Evolutionary conservation across 2,797 vertebrate genomes (phyloP).

Genomic region (Aythya fuligula): DNA sequence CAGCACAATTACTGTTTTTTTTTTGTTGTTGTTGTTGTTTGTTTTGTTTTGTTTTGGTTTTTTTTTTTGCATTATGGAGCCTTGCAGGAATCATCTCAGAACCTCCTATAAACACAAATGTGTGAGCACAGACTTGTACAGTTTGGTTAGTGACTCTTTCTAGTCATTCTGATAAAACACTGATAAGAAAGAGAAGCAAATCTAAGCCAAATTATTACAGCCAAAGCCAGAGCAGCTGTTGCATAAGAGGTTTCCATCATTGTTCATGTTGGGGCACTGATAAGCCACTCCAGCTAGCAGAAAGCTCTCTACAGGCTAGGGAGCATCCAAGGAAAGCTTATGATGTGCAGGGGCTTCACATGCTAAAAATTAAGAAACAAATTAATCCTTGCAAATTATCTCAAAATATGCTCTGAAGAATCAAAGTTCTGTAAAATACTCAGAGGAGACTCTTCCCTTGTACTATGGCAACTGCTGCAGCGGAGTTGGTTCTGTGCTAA

Average conservation of each 20-base stretch:
- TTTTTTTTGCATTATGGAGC: too few relatives aligned
- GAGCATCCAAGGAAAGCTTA: not conserved
- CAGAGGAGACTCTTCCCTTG: fast-evolving
- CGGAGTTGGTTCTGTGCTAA: not conserved
- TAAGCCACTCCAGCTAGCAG: fast-evolving
- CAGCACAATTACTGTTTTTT: too few relatives aligned
- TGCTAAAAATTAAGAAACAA: not conserved
- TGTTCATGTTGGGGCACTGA: fast-evolving
- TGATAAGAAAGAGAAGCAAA: not conserved
- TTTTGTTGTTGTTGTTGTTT: too few relatives aligned
- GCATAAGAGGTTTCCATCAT: fast-evolving
- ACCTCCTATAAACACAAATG: fast-evolving
- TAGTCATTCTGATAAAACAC: not conserved
- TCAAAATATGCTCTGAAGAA: not conserved
- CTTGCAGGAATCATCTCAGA: not conserved
- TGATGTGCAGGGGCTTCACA: not conserved
- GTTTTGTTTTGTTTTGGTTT: too few relatives aligned
- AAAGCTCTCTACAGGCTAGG: not conserved
- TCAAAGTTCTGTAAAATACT: fast-evolving
- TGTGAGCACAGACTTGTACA: fast-evolving
- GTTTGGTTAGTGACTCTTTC: not conserved
- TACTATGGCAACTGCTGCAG: fast-evolving
- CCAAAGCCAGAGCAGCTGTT: not conserved
- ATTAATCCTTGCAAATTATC: not conserved
- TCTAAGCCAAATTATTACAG: not conserved